Conservation (phyloP, 2,113 vertebrate genomes). For the Hippocampus guttulatus region DNA sequence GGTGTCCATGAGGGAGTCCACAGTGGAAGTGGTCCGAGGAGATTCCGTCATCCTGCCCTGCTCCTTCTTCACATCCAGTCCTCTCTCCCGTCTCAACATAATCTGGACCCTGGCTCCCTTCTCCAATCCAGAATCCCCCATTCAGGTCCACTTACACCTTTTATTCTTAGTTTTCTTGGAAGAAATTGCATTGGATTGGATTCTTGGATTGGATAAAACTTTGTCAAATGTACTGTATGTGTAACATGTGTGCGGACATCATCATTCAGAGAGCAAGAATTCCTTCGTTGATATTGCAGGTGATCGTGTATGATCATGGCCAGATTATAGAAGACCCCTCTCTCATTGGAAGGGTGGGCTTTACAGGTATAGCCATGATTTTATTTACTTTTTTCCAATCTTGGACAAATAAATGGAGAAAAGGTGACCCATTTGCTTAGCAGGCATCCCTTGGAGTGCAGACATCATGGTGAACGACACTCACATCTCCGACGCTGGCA, state of each 20-base stretch:
- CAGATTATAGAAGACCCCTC: conserved; percentile 75
- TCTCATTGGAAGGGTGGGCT: conserved; percentile 70
- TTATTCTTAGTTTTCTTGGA: background rate
- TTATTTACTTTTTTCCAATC: background rate
- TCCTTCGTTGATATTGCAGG: conserved; percentile 48
- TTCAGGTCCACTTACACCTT: conserved; percentile 62
- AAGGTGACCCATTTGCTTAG: background rate
- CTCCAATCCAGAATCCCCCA: conserved; percentile 64
- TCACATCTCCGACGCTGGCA: conserved; percentile 68
- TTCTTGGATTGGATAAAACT: too few species aligned
- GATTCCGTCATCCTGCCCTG: conserved; percentile 71
- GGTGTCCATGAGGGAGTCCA: conserved; percentile 67
- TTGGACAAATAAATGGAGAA: background rate
- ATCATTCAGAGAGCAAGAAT: background rate
- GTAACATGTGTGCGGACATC: background rate
- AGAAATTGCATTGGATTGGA: too few species aligned
- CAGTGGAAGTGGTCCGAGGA: conserved; percentile 68
- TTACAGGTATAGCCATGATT: conserved; percentile 52
- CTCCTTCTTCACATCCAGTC: conserved; percentile 71
- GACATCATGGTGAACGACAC: conserved; percentile 77
- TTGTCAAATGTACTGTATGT: too few species aligned
- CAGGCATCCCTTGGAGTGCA: conserved; percentile 69
- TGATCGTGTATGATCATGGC: conserved; percentile 76
- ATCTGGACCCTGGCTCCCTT: conserved; percentile 76
- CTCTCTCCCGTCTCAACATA: conserved; percentile 73